Conservation (phyloP, 1,140 invertebrate genomes). For the Panulirus ornatus region DNA sequence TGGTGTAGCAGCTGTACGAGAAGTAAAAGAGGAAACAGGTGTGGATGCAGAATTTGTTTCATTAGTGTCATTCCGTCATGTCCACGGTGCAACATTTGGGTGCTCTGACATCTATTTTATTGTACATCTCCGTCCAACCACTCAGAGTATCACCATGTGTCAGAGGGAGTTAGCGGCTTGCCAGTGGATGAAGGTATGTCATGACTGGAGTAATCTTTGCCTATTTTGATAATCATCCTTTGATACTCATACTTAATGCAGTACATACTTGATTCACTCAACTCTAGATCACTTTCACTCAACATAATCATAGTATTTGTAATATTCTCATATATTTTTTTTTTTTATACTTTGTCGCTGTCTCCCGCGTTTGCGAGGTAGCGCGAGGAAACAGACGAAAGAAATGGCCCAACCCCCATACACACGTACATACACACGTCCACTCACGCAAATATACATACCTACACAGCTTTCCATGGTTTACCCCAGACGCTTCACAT, state of each 20-base stretch:
- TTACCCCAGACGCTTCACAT: no score
- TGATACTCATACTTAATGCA: not conserved
- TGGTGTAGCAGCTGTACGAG: conserved; percentile 86
- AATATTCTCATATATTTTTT: no score
- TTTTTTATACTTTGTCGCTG: no score
- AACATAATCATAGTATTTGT: no score
- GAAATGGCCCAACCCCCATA: no score
- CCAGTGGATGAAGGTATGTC: conserved; percentile 86
- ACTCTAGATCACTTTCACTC: no score
- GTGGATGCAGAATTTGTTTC: conserved; percentile 86
- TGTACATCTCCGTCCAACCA: conserved; percentile 84
- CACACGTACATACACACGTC: no score
- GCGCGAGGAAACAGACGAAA: no score
- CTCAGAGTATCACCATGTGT: conserved; percentile 84
- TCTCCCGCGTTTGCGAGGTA: no score
- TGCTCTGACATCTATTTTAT: conserved; percentile 93
- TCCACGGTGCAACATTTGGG: conserved; percentile 83
- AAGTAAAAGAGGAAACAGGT: conserved; percentile 94
- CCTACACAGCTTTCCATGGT: no score
- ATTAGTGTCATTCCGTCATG: conserved; percentile 87
- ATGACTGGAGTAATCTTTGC: not conserved
- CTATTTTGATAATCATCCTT: not conserved
- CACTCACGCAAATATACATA: no score
- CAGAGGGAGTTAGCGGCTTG: conserved; percentile 87
- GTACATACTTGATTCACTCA: not conserved